Evolutionary conservation across 37 sponge, comb jelly and placozoan species (phyloP).

Genomic region (Petrosia ficiformis): DNA sequence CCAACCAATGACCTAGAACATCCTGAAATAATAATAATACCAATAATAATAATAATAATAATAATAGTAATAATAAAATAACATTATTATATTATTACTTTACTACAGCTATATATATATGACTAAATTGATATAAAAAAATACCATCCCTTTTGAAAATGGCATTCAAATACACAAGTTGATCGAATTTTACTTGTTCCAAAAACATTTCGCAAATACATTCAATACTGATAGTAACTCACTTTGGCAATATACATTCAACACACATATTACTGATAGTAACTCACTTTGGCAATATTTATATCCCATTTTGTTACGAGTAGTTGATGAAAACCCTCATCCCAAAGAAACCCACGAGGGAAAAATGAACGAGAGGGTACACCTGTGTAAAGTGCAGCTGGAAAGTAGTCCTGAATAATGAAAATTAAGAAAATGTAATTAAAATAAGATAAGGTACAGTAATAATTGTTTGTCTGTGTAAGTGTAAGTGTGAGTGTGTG

Average conservation of each 20-base stretch:
- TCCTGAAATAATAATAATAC: conserved; percentile 36
- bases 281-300: conserved; percentile 61
- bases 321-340: conserved; percentile 99
- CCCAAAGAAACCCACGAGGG: conserved; percentile 99
- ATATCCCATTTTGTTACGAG: conserved; percentile 91
- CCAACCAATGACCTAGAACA: conserved; percentile 97
- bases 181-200: too few species aligned
- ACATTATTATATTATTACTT: background rate
- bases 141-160: background rate
- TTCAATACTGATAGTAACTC: conserved; percentile 2
- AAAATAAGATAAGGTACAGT: background rate
- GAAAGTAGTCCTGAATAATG: conserved; percentile 64
- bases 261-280: background rate
- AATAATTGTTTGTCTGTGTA: too few species aligned
- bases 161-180: too few species aligned
- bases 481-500: too few species aligned
- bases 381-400: conserved; percentile 69
- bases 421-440: background rate
- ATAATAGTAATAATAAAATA: too few species aligned
- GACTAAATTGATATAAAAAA: background rate
- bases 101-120: background rate
- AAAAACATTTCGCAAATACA: background rate
- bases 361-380: conserved; percentile 99
- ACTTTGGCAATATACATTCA: background rate
- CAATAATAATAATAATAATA: too few species aligned